These are phyloP conservation scores for Emys orbicularis DNA, from an alignment of 2,797 vertebrate species.

Conservation along the genomic window DNA sequence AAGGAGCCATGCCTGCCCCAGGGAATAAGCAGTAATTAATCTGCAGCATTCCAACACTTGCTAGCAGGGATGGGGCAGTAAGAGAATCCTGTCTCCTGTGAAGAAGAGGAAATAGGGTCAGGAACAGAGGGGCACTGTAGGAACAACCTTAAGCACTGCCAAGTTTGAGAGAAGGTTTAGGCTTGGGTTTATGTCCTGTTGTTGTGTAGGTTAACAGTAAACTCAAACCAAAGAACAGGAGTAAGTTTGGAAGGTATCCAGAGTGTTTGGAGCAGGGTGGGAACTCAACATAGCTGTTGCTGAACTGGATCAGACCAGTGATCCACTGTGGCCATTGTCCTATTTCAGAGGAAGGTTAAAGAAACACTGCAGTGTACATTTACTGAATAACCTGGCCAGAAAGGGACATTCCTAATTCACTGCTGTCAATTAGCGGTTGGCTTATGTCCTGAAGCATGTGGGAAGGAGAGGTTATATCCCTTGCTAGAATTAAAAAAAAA, in stretches of 20 bases:
- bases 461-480: background rate
- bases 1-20: background rate
- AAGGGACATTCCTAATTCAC: background rate
- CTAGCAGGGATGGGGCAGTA: background rate
- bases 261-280: background rate
- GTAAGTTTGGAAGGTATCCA: background rate
- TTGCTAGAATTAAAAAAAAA: background rate
- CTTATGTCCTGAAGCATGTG: background rate
- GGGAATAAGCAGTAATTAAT: background rate
- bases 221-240: background rate
- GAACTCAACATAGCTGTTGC: background rate
- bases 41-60: background rate
- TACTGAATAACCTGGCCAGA: fast-evolving
- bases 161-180: background rate
- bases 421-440: background rate
- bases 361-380: background rate
- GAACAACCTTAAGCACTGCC: too few relatives aligned
- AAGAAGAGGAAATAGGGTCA: background rate
- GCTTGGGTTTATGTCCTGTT: background rate
- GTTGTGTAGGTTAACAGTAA: too few relatives aligned
- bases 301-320: background rate
- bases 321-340: background rate
- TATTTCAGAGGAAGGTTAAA: background rate
- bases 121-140: background rate
- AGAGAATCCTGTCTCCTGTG: background rate